A percentile compares a stretch with the other conserved stretches of the same genome.
phyloP scores from a whole-genome alignment of 2,113 vertebrate species.

The Rutilus rutilus region DNA sequence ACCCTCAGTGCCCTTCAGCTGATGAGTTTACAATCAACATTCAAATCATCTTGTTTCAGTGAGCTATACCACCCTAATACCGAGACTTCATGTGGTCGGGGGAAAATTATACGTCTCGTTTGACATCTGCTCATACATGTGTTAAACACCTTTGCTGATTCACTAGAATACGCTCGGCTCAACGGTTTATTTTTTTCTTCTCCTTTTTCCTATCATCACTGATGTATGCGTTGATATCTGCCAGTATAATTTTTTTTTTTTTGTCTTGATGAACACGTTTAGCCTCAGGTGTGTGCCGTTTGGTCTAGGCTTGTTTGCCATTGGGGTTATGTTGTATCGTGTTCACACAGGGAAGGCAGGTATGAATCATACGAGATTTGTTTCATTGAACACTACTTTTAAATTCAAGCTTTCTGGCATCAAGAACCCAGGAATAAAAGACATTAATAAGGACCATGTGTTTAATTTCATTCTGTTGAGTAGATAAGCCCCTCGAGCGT shows the following conservation, averaged over 20 bases:
- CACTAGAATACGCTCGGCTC: not conserved
- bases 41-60: not conserved
- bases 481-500: slow-evolving; percentile 24
- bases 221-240: slow-evolving; percentile 5
- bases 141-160: not conserved
- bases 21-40: not conserved
- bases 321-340: slow-evolving; percentile 44
- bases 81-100: not conserved
- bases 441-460: not conserved
- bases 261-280: slow-evolving; percentile 19
- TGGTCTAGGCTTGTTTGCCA: slow-evolving; percentile 49
- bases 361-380: slow-evolving; percentile 20
- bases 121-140: not conserved
- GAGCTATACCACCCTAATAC: not conserved
- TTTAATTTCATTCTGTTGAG: not conserved
- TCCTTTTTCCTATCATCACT: not conserved
- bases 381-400: not conserved
- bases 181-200: not conserved
- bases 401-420: not conserved
- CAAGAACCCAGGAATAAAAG: not conserved
- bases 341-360: slow-evolving; percentile 27
- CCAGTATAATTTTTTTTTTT: not conserved
- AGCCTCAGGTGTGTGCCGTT: slow-evolving; percentile 47
- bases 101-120: not conserved
- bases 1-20: not conserved